Conservation (phyloP, 2,888 invertebrate species). For the Lottia scabra region DNA sequence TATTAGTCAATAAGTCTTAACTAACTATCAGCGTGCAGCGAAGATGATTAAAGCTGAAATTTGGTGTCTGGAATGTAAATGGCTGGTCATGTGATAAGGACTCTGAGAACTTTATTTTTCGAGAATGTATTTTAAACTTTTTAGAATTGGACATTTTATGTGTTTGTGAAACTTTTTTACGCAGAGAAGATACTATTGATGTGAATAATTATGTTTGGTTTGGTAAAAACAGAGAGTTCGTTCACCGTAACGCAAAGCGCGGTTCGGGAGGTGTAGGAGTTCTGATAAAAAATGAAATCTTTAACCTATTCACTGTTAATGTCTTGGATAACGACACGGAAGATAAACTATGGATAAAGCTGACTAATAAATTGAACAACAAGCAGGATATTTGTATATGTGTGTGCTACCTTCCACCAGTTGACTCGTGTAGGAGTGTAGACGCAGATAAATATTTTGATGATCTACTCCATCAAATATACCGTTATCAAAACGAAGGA, state of each 20-base stretch:
- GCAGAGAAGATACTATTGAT: not conserved
- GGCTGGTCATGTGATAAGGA: constrained; percentile 16
- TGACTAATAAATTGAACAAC: not conserved
- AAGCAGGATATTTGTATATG: not conserved
- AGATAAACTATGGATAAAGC: not conserved
- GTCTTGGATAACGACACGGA: not conserved
- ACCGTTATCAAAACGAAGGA: not conserved
- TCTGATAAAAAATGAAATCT: constrained; percentile 8
- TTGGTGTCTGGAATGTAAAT: constrained; percentile 19
- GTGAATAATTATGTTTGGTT: constrained; percentile 11
- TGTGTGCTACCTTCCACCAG: not conserved
- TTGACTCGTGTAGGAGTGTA: not conserved
- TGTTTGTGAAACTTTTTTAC: constrained; percentile 17
- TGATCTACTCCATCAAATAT: not conserved
- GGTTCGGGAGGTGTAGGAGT: constrained; percentile 21
- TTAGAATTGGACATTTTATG: constrained; percentile 14
- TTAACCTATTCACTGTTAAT: not conserved
- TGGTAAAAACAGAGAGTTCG: constrained; percentile 12
- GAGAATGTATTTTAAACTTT: not conserved
- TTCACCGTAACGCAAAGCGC: constrained; percentile 15
- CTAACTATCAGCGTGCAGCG: too few species aligned
- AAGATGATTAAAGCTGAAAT: not conserved
- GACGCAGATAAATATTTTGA: not conserved
- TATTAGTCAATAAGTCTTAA: too few species aligned
- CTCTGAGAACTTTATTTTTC: not conserved